Conservation (phyloP, 2,888 invertebrate genomes). For the Branchellion lobata region DNA sequence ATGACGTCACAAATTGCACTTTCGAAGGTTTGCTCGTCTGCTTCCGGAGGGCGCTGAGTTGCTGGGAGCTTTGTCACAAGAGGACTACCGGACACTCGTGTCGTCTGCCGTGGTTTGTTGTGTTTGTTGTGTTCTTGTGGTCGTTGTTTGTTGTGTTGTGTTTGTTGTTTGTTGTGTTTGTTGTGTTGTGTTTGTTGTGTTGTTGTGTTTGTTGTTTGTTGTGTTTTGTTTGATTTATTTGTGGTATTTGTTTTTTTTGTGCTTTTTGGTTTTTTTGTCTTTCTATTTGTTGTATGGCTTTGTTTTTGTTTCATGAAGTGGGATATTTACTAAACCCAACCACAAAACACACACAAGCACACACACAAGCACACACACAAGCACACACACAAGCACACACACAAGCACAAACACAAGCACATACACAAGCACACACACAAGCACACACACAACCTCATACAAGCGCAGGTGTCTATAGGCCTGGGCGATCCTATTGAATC, state of each 20-base stretch:
- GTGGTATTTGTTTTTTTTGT: too few species aligned
- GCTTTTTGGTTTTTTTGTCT: too few species aligned
- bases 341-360: neutral
- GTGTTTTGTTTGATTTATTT: too few species aligned
- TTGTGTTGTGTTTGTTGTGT: too few species aligned
- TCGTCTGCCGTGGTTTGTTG: conserved; percentile 21
- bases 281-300: too few species aligned
- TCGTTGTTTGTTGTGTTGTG: too few species aligned
- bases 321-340: too few species aligned
- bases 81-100: neutral
- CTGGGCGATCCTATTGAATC: conserved; percentile 51
- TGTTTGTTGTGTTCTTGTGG: too few species aligned
- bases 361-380: neutral
- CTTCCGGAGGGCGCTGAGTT: conserved; percentile 25
- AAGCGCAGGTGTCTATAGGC: conserved; percentile 49
- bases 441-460: neutral
- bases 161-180: too few species aligned
- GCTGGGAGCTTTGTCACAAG: neutral
- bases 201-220: too few species aligned
- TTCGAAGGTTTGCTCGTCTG: neutral
- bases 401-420: neutral
- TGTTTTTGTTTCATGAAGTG: too few species aligned
- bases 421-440: neutral
- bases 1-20: too few species aligned
- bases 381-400: neutral